Percentiles rank a stretch among this genome's conserved stretches.
Conservation (phyloP, 2,113 vertebrate genomes). For the Nesoenas mayeri region DNA sequence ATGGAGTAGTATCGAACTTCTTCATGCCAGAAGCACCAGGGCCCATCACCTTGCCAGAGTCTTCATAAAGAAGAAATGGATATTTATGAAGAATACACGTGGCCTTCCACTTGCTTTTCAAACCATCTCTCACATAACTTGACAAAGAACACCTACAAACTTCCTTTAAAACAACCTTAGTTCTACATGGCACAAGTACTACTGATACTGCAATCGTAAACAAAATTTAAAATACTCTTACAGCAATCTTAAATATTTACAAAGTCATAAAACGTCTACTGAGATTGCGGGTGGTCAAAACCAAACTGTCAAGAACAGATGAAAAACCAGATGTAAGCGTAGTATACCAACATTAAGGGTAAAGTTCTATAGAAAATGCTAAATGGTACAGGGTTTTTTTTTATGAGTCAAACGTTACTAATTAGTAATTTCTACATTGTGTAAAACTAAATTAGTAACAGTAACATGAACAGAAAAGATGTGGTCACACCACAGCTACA, state of each 20-base stretch:
- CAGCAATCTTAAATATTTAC: background rate
- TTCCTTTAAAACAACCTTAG: background rate
- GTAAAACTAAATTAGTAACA: background rate
- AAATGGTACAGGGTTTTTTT: background rate
- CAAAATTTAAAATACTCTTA: background rate
- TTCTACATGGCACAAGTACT: background rate
- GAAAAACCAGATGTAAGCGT: background rate
- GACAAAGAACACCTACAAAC: background rate
- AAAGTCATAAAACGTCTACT: background rate
- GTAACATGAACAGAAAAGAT: background rate
- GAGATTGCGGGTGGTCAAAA: background rate
- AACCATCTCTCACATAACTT: background rate
- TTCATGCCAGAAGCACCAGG: conserved; percentile 45
- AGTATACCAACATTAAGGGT: background rate
- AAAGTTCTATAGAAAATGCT: background rate
- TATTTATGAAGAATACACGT: background rate
- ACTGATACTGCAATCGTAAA: background rate
- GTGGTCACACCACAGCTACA: background rate
- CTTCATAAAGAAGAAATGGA: background rate
- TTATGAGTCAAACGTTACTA: background rate
- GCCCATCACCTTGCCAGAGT: background rate
- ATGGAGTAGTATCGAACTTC: background rate
- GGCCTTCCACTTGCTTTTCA: background rate
- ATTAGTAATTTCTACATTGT: background rate
- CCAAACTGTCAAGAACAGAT: background rate